Conservation (phyloP, 2,113 vertebrate species). For the Petroica traversi region DNA sequence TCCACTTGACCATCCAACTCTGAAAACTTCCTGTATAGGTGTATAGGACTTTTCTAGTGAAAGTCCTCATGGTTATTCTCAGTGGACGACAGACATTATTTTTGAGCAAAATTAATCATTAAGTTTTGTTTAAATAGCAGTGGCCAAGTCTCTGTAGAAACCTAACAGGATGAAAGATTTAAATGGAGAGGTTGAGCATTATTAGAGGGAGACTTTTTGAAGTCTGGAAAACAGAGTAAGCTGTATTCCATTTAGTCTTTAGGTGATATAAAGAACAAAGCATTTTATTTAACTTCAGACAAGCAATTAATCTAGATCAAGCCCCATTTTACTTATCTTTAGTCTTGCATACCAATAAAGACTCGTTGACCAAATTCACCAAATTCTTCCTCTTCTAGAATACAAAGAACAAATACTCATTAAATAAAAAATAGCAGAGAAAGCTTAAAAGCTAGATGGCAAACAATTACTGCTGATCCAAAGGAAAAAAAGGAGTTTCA, state of each 20-base stretch:
- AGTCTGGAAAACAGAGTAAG: neutral
- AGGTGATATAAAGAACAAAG: neutral
- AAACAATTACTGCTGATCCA: neutral
- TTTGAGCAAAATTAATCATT: neutral
- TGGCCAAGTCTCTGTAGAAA: neutral
- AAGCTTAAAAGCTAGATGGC: neutral
- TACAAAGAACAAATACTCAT: neutral
- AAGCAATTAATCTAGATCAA: neutral
- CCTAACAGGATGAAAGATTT: neutral
- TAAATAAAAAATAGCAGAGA: neutral
- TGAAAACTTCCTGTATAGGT: neutral
- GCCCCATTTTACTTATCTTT: neutral
- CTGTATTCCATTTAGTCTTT: neutral
- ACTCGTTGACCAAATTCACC: slow-evolving; percentile 78
- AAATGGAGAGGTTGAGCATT: neutral
- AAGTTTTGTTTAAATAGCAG: neutral
- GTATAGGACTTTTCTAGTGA: neutral
- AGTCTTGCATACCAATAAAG: slow-evolving; percentile 81
- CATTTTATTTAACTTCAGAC: neutral
- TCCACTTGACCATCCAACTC: neutral
- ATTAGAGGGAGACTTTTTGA: neutral
- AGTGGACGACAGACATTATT: neutral
- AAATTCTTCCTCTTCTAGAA: slow-evolving; percentile 88
- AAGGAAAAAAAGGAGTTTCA: neutral
- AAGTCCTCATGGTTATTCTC: neutral